These are phyloP conservation scores for Hypena proboscidalis DNA, from an alignment of 2,888 invertebrate species.

Conservation along the genomic window DNA sequence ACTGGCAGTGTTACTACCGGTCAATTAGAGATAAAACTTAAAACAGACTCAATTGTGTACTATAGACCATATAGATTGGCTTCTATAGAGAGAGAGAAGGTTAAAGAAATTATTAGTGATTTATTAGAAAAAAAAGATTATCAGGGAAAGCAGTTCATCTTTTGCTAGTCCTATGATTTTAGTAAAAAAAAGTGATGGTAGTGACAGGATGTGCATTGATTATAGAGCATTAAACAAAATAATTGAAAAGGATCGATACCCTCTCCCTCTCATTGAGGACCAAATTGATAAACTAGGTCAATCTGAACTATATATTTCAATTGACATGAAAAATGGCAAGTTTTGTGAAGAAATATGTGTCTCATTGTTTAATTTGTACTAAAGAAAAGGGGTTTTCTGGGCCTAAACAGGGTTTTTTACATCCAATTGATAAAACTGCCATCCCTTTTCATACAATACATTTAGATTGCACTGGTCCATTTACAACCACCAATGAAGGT, in stretches of 20 bases:
- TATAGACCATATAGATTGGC: conserved; percentile 5
- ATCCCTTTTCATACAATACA: conserved; percentile 24
- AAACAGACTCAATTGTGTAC: background rate
- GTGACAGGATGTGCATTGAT: no score
- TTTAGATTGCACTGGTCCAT: conserved; percentile 22
- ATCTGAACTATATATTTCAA: no score
- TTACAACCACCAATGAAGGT: conserved; percentile 20
- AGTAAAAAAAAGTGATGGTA: no score
- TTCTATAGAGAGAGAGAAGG: no score
- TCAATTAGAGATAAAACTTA: background rate
- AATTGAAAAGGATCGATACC: no score
- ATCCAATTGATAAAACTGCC: background rate
- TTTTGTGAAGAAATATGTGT: conserved; percentile 23
- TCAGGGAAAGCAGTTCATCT: no score
- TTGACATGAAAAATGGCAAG: conserved; percentile 4
- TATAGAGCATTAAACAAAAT: no score
- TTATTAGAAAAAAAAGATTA: background rate
- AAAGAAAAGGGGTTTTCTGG: conserved; percentile 15
- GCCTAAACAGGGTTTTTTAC: background rate
- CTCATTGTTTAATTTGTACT: conserved; percentile 28
- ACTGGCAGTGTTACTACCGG: background rate
- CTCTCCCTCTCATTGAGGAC: no score
- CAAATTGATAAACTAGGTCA: no score
- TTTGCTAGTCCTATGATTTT: no score
- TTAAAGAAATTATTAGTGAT: background rate